These are phyloP conservation scores for Laterallus jamaicensis DNA, from an alignment of 2,113 vertebrate genomes.

Conservation along the genomic window DNA sequence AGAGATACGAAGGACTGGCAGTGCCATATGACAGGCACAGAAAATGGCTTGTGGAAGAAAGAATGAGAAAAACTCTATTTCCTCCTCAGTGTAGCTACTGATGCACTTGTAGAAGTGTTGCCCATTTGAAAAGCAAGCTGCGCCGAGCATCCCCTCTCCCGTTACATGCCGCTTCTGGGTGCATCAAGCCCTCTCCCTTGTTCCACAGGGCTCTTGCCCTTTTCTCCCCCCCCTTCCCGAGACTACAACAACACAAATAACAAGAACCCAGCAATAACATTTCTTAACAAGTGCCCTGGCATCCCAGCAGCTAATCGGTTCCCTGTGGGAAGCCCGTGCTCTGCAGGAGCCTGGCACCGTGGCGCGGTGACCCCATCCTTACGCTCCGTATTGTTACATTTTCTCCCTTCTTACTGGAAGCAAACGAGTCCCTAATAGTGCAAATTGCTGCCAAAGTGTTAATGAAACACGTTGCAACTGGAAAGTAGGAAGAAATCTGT, in stretches of 20 bases:
- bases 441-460: slow-evolving; percentile 23
- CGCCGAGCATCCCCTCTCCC: background rate
- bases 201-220: background rate
- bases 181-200: accelerated
- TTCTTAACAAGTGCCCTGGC: accelerated
- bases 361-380: accelerated
- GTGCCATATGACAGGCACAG: background rate
- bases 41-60: background rate
- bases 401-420: background rate
- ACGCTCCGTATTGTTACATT: accelerated
- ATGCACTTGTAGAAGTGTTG: accelerated
- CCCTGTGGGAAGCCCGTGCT: background rate
- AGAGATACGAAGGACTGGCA: too few species aligned
- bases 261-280: accelerated
- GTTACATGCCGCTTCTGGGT: accelerated
- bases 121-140: accelerated
- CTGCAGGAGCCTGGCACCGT: accelerated
- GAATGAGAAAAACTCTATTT: accelerated
- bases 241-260: accelerated
- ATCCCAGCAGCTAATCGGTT: accelerated
- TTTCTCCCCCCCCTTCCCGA: background rate
- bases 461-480: slow-evolving; percentile 32
- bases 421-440: background rate
- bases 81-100: background rate
- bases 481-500: background rate